Base-by-base conservation (phyloP, 2,113 vertebrate species). In the Ranitomeya variabilis region DNA sequence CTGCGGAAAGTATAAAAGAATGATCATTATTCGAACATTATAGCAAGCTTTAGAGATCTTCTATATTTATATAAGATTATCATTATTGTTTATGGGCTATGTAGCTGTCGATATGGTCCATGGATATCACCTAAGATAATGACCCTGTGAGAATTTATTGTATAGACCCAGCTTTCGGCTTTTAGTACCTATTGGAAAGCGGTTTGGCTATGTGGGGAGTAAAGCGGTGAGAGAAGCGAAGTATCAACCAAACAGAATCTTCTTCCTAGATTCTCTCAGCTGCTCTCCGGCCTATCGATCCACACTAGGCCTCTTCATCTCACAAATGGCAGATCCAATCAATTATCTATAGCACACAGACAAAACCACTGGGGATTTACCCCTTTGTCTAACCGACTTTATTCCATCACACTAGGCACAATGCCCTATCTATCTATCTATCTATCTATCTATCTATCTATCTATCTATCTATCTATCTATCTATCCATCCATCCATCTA, bases 261-360 rank as follows among this genome's bases (percentile, higher is more conserved):
- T 74, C 55, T 85, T 71, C 45, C 55, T 54, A 82, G 83, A 51
- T 62, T 31, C 21, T 79, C 62, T 57, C 89, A 83, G 86, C 83
- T 89, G 79, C 84, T 71, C 81, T 45, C 18, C 62, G 92, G 93
- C 92, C 91, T 92, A 86, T 90, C 85, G 93, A 94, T 94, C 94
- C 85, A 93, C 93, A 87, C 13, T 66, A 88, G 91, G 92, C 93
- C 93, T 92, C 94, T 92, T 91, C 92, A 90, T 92, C 80, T 92
- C 90, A 91, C 91, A 93, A 93, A 93, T 88, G 91, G 91, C 92
- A 74, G 91, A 87, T 90, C 86, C 93, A 92, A 95, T 93, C 95
- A 92, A 95, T 95, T 93, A 93, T 94, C 94, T 92, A 93, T 92
- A n/a, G 88, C 23, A 80, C 80, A 71, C 71, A 76, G 12, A 31